Percentiles rank a stretch among this genome's conserved stretches.
Conservation (phyloP, 2,113 vertebrate species). For the Alligator sinensis region DNA sequence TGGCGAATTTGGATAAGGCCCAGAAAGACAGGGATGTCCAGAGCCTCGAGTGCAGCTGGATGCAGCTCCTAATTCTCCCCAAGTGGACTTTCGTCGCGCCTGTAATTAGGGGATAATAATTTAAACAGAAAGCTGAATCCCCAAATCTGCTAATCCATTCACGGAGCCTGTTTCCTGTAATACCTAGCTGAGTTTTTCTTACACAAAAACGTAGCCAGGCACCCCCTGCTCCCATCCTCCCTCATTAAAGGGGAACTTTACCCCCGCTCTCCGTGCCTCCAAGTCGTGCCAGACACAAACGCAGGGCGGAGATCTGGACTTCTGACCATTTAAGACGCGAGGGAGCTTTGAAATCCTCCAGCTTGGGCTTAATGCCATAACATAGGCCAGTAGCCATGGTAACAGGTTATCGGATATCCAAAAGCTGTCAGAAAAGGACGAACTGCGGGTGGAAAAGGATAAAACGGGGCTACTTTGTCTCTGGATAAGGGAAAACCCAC, state of each 20-base stretch:
- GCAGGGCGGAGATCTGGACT: slow-evolving; percentile 30
- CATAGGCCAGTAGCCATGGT: slow-evolving; percentile 47
- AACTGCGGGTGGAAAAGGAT: not conserved
- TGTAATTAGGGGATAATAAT: slow-evolving; percentile 65
- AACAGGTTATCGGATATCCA: slow-evolving; percentile 54
- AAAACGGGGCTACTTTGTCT: not conserved
- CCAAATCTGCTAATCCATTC: slow-evolving; percentile 68
- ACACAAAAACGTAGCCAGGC: slow-evolving; percentile 37
- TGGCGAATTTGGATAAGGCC: not conserved
- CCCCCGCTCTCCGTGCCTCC: not conserved
- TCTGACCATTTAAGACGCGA: not conserved
- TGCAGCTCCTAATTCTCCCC: slow-evolving; percentile 46
- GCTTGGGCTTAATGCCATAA: slow-evolving; percentile 24
- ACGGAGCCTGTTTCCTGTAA: slow-evolving; percentile 45
- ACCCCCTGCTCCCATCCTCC: not conserved
- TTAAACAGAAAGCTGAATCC: slow-evolving; percentile 63
- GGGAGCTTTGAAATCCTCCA: slow-evolving; percentile 58
- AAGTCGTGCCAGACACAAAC: not conserved
- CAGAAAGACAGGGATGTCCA: not conserved
- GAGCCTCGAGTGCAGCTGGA: slow-evolving; percentile 20
- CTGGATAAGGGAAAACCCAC: not conserved
- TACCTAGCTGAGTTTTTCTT: slow-evolving; percentile 34
- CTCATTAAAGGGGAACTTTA: slow-evolving; percentile 60
- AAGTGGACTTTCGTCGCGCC: slow-evolving; percentile 35
- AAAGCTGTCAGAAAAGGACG: not conserved